A percentile compares a stretch with the other conserved stretches of the same genome.
Conservation (phyloP, 2,888 invertebrate species). For the Epistrophella euchroma region DNA sequence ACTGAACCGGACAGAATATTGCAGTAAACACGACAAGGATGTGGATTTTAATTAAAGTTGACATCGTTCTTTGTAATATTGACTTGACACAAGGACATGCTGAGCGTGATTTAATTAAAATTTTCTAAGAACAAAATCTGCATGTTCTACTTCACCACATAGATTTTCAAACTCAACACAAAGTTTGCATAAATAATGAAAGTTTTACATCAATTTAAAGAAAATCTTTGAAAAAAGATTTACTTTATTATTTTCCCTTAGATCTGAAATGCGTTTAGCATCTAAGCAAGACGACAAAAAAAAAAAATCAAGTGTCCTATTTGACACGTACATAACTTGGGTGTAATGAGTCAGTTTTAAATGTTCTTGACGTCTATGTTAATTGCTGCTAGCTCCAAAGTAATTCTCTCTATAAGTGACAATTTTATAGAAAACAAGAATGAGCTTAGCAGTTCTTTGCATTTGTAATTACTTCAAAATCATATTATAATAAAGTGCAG, state of each 20-base stretch:
- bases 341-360: constrained; percentile 2
- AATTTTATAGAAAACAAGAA: not conserved
- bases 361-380: constrained; percentile 14
- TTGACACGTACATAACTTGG: not conserved
- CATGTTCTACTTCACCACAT: not conserved
- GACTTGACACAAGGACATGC: not conserved
- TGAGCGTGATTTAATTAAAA: not conserved
- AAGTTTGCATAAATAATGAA: not conserved
- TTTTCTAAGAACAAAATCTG: not conserved
- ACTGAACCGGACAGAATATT: not conserved
- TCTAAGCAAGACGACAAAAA: not conserved
- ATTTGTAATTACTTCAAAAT: too few species aligned
- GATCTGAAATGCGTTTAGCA: not conserved
- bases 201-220: too few species aligned
- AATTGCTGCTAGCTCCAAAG: not conserved
- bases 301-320: constrained; percentile 4
- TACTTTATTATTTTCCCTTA: not conserved
- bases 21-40: not conserved
- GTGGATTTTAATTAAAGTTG: not conserved
- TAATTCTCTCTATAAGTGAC: not conserved
- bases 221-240: not conserved
- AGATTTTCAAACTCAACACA: not conserved
- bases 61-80: not conserved
- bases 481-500: too few species aligned
- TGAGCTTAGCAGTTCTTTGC: too few species aligned